phyloP scores from a whole-genome alignment of 2,113 vertebrate genomes.

The Dermatemys mawii region DNA sequence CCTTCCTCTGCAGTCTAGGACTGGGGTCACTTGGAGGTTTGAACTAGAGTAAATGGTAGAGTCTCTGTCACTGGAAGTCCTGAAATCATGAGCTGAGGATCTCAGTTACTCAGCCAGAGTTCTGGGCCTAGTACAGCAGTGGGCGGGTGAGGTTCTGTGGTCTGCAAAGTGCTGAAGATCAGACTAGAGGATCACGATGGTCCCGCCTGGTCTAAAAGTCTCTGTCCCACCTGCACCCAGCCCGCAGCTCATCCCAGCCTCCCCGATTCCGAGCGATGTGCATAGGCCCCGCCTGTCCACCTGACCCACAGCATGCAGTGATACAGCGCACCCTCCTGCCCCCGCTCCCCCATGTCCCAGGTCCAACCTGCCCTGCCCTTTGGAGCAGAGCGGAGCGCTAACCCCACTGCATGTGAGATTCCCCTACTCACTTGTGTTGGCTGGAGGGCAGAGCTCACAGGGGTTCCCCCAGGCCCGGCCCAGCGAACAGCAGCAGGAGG shows the following conservation, averaged over 20 bases:
- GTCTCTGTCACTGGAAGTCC: not conserved
- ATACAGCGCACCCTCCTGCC: accelerated
- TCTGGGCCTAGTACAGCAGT: not conserved
- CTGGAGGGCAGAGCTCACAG: slow-evolving; percentile 89
- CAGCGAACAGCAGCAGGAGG: slow-evolving; percentile 93
- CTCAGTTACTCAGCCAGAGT: not conserved
- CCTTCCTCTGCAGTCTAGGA: too few species aligned
- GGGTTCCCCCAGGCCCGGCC: slow-evolving; percentile 93
- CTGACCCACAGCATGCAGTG: accelerated
- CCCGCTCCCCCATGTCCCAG: not conserved
- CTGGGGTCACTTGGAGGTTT: too few species aligned
- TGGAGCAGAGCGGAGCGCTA: not conserved
- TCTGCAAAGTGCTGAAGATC: too few species aligned
- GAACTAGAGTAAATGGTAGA: too few species aligned
- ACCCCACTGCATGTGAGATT: not conserved
- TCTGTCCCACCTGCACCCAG: not conserved
- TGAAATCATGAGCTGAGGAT: not conserved
- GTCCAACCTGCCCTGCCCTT: not conserved
- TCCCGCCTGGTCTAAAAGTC: not conserved
- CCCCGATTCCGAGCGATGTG: accelerated
- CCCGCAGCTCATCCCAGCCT: not conserved
- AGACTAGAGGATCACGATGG: not conserved
- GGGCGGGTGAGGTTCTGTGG: not conserved
- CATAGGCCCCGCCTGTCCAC: accelerated
- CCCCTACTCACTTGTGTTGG: slow-evolving; percentile 88